phyloP scores from a whole-genome alignment of 2,797 vertebrate genomes.

The Carcharodon carcharias region DNA sequence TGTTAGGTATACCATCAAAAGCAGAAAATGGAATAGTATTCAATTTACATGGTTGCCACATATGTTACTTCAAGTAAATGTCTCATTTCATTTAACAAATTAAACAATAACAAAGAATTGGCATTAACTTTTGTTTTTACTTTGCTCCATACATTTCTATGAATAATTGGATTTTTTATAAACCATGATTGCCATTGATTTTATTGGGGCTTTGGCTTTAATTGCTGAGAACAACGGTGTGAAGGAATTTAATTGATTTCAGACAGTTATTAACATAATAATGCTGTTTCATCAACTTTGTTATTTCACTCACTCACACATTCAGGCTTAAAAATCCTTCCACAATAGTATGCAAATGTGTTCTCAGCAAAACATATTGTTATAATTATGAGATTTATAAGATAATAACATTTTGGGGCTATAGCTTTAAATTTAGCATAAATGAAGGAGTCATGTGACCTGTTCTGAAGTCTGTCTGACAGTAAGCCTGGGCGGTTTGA shows the following conservation, averaged over 20 bases:
- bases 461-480: too few species aligned
- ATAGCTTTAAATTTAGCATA: too few species aligned
- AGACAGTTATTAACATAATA: not conserved
- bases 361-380: too few species aligned
- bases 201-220: not conserved
- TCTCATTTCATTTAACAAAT: not conserved
- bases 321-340: not conserved
- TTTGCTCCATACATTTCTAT: not conserved
- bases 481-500: too few species aligned
- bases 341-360: not conserved
- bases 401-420: too few species aligned
- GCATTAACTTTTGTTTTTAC: not conserved
- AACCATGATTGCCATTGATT: not conserved
- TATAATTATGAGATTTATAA: too few species aligned
- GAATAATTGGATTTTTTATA: not conserved
- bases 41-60: not conserved
- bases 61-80: not conserved
- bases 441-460: too few species aligned
- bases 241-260: not conserved
- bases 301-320: not conserved
- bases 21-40: not conserved
- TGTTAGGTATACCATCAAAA: not conserved
- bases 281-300: not conserved
- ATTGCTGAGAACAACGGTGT: not conserved
- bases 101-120: not conserved